Evolutionary conservation across 37 sponge, comb jelly and placozoan genomes (phyloP), one percentile per base, ranked within the genome.

Genomic region (Aphrocallistes beatrix): DNA sequence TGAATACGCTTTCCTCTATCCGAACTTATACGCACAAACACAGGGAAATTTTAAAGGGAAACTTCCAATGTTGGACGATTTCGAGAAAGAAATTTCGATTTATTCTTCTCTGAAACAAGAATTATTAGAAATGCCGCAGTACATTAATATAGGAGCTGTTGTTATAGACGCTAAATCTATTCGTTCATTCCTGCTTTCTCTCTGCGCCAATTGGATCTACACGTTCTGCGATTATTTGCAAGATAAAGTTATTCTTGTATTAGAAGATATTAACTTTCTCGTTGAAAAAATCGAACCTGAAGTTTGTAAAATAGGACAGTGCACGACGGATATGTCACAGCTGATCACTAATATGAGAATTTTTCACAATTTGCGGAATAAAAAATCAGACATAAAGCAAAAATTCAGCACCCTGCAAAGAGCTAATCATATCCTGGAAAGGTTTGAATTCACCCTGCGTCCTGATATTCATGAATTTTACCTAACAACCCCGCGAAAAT

Each of bases 31-130:
- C n/a, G 25, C 75, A 25, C 75, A 30, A 8, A 60, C 75, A 32
- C 75, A 60, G n/a, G 75, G 75, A 8, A 25, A 3, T 25, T 60
- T 6, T 60, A 60, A 28, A 60, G 34, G 75, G 8, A 28, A 21
- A 30, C n/a, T 60, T 8, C 75, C 75, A 19, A 25, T 60, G 34
- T 60, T 60, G 25, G 75, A 60, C 1, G 75, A 60, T 60, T 60
- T 60, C 21, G 75, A 60, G 75, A 60, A 28, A 60, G 75, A 60
- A 13, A 60, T 60, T 13, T 60, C 3, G 6, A 1, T 60, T 21
- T 60, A 60, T 28, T 60, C 10, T 60, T 60, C 75, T 19, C 75
- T 60, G 75, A 60, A 60, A 60, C 75, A 60, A 60, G 75, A 60
- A 60, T 28, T 60, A 32, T 13, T 60, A 6, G n/a, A 28, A 60